Evolutionary conservation across 2,797 vertebrate genomes (phyloP).

Genomic region (Sardinella longiceps): DNA sequence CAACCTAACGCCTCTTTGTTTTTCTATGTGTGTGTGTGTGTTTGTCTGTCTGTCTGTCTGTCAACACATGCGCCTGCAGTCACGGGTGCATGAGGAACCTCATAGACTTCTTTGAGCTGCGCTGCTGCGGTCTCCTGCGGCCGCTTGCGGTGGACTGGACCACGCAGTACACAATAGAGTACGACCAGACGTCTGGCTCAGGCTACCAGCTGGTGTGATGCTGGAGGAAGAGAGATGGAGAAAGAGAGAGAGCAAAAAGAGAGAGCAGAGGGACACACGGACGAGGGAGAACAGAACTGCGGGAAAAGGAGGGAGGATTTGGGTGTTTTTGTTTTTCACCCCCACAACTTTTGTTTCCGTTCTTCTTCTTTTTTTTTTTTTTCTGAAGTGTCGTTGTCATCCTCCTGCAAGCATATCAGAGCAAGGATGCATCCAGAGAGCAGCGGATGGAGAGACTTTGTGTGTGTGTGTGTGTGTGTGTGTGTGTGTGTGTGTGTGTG

Average conservation of each 20-base stretch:
- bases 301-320: neutral
- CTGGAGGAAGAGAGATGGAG: constrained; percentile 27
- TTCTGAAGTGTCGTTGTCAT: neutral
- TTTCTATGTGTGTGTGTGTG: neutral
- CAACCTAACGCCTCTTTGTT: neutral
- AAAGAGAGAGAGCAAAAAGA: neutral
- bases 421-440: neutral
- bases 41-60: neutral
- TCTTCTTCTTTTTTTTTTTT: neutral
- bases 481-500: neutral
- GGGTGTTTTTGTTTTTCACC: neutral
- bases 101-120: constrained; percentile 98
- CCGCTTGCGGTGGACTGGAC: constrained; percentile 97
- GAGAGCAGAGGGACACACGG: neutral
- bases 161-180: constrained; percentile 97
- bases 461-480: neutral
- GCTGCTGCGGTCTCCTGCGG: constrained; percentile 97
- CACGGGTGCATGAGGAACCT: constrained; percentile 96
- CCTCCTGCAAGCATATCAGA: constrained; percentile 10
- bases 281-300: constrained; percentile 3
- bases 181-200: constrained; percentile 95
- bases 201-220: constrained; percentile 98
- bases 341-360: too few species aligned
- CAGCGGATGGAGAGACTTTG: neutral
- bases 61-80: constrained; percentile 63